Percentiles rank a stretch among this genome's conserved stretches.
These are phyloP conservation scores for Thymallus thymallus DNA, from an alignment of 2,113 vertebrate species.

Conservation along the genomic window DNA sequence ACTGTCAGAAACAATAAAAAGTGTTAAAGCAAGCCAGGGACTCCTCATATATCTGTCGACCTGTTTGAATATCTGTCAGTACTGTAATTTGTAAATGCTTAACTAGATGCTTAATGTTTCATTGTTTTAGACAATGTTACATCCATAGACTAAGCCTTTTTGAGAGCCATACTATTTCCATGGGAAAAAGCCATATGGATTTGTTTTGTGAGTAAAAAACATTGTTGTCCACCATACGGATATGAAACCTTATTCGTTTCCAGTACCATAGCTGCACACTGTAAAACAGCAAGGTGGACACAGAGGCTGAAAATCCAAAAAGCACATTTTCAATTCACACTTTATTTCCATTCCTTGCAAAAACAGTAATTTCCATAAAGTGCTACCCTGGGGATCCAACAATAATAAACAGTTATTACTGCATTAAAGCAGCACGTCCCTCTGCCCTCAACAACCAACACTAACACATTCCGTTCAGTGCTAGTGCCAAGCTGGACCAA, in stretches of 20 bases:
- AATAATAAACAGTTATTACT: constrained; percentile 78
- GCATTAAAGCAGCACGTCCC: constrained; percentile 69
- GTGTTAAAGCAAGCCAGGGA: no score
- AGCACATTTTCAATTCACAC: constrained; percentile 66
- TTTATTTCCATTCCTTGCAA: constrained; percentile 62
- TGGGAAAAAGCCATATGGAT: no score
- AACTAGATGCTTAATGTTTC: no score
- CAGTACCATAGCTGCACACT: no score
- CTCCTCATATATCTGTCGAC: no score
- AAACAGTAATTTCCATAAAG: constrained; percentile 71
- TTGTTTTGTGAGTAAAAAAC: no score
- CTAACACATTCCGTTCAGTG: constrained; percentile 53
- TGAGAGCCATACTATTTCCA: no score
- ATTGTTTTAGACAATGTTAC: no score
- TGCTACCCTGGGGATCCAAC: constrained; percentile 65
- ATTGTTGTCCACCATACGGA: no score
- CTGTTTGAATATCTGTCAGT: constrained; percentile 8
- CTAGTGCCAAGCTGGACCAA: constrained; percentile 1
- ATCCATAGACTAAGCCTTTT: no score
- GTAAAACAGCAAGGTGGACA: constrained; percentile 5
- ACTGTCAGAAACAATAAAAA: no score
- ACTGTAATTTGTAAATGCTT: constrained; percentile 25
- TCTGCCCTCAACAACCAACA: constrained; percentile 64
- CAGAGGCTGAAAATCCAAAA: constrained; percentile 53
- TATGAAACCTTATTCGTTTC: no score